Conservation (phyloP, 2,113 vertebrate species). For the Ctenodactylus gundi region DNA sequence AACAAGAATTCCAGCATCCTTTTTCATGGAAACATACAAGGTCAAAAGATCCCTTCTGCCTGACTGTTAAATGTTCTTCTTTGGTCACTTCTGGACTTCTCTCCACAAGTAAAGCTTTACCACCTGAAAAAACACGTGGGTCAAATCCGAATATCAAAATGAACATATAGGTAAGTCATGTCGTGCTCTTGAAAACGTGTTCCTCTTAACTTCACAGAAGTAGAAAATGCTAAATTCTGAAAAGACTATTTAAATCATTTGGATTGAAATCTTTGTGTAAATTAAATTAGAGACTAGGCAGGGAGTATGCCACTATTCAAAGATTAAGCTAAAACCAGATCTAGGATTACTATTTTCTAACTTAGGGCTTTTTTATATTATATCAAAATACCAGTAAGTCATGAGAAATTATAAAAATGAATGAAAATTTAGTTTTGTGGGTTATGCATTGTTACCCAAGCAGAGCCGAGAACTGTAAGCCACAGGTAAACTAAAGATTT, state of each 20-base stretch:
- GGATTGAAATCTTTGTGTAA: not conserved
- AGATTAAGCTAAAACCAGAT: not conserved
- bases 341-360: not conserved
- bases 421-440: conserved; percentile 28
- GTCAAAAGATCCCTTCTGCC: not conserved
- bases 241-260: not conserved
- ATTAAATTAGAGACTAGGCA: not conserved
- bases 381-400: not conserved
- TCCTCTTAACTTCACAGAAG: not conserved
- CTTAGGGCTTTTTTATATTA: not conserved
- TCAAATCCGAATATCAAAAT: not conserved
- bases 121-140: not conserved
- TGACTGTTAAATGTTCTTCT: not conserved
- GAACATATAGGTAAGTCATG: not conserved
- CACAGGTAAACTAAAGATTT: conserved; percentile 25
- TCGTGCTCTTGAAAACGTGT: not conserved
- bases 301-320: not conserved
- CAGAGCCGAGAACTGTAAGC: not conserved
- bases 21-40: not conserved
- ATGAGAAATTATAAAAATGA: conserved; percentile 24
- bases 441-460: not conserved
- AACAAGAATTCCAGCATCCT: not conserved
- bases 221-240: not conserved
- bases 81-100: not conserved
- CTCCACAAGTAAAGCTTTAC: not conserved